phyloP scores from a whole-genome alignment of 2,888 invertebrate species.

The Conops quadrifasciatus region DNA sequence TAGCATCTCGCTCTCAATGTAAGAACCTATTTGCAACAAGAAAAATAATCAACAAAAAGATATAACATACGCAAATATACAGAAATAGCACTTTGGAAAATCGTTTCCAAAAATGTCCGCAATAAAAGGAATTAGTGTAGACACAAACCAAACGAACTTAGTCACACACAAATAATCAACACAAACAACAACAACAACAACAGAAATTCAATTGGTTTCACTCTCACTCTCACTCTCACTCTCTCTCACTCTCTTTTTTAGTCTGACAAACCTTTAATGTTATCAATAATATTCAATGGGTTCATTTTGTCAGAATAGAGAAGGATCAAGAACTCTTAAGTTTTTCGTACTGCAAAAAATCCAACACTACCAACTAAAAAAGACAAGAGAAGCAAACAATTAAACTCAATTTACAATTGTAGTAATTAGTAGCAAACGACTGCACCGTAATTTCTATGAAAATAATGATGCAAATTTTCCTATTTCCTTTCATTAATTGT shows the following conservation, averaged over 20 bases:
- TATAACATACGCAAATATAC: constrained; percentile 1
- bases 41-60: neutral
- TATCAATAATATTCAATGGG: too few species aligned
- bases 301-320: neutral
- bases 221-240: constrained; percentile 29
- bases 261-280: constrained; percentile 27
- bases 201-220: constrained; percentile 37
- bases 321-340: neutral
- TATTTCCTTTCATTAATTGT: neutral
- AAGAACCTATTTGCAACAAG: neutral
- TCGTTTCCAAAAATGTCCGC: too few species aligned
- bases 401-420: neutral
- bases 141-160: constrained; percentile 26
- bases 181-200: constrained; percentile 21
- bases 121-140: neutral
- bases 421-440: constrained; percentile 7
- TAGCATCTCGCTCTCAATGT: constrained; percentile 37
- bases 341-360: neutral
- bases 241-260: constrained; percentile 27
- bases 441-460: neutral
- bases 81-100: neutral
- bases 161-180: constrained; percentile 20
- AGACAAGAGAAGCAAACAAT: neutral
- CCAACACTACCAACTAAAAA: neutral
- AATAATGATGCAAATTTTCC: neutral